These are phyloP conservation scores for Drosophila tristis DNA, from an alignment of 1,140 invertebrate species.

Conservation along the genomic window DNA sequence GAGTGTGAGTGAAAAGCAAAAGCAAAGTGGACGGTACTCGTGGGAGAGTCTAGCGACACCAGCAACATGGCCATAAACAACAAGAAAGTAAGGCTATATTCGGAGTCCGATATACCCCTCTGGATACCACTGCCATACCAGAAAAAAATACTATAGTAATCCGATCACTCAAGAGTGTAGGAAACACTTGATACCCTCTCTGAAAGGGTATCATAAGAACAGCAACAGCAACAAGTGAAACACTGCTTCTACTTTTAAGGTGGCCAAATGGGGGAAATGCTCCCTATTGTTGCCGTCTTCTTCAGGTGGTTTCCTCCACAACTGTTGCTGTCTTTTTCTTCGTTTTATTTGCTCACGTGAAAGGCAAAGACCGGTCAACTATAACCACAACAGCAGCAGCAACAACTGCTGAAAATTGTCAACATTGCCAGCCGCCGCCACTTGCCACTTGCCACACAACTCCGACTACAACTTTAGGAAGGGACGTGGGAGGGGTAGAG, in stretches of 20 bases:
- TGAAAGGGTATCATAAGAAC: background rate
- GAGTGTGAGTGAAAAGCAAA: conserved; percentile 55
- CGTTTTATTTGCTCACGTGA: conserved; percentile 52
- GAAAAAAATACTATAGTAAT: too few relatives aligned
- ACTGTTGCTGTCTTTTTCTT: conserved; percentile 16
- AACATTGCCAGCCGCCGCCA: conserved; percentile 56
- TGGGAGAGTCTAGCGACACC: conserved; percentile 21
- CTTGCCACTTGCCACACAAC: conserved; percentile 62
- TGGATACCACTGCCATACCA: too few relatives aligned
- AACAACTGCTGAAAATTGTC: conserved; percentile 63
- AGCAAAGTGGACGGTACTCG: conserved; percentile 11
- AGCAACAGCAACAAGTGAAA: background rate
- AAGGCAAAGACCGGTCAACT: conserved; percentile 75
- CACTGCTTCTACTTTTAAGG: too few relatives aligned
- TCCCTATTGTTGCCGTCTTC: background rate
- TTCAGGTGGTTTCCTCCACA: conserved; percentile 2
- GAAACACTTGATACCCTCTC: too few relatives aligned
- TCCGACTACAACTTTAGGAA: conserved; percentile 33
- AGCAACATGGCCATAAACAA: conserved; percentile 23
- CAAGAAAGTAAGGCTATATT: conserved; percentile 41
- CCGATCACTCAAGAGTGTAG: too few relatives aligned
- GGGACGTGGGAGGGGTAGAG: conserved; percentile 9
- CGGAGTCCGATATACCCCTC: too few relatives aligned
- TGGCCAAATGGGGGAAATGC: too few relatives aligned
- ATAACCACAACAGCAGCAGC: background rate